Evolutionary conservation across 2,113 vertebrate genomes (phyloP).

Genomic region (Hepsetus odoe): DNA sequence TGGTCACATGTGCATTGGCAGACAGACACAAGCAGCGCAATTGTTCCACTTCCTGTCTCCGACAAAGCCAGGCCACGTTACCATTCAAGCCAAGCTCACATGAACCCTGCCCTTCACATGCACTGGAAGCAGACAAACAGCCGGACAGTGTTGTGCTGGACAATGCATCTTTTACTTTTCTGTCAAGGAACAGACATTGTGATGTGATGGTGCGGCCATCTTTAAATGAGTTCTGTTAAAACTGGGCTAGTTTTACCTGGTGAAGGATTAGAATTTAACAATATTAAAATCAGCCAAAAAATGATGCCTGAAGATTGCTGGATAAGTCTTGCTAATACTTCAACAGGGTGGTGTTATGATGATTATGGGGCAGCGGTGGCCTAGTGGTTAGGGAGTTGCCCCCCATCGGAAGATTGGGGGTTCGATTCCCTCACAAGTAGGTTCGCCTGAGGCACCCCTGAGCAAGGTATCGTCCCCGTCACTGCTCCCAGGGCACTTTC

Average conservation of each 20-base stretch:
- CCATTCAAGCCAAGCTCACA: conserved; percentile 12
- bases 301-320: too few relatives aligned
- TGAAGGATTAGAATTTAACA: too few relatives aligned
- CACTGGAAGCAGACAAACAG: not conserved
- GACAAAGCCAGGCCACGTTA: not conserved
- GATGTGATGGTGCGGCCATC: not conserved
- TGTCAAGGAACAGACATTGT: not conserved
- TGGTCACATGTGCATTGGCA: conserved; percentile 6
- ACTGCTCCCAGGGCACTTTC: too few relatives aligned
- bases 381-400: too few relatives aligned
- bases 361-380: too few relatives aligned
- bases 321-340: too few relatives aligned
- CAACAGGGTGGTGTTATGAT: too few relatives aligned
- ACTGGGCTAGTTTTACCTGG: not conserved
- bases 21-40: not conserved
- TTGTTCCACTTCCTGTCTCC: conserved; percentile 18
- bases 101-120: conserved; percentile 24
- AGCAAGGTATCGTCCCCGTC: too few relatives aligned
- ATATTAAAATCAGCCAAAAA: too few relatives aligned
- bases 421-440: too few relatives aligned
- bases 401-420: too few relatives aligned
- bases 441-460: too few relatives aligned
- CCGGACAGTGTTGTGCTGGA: not conserved
- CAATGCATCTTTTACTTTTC: not conserved
- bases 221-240: not conserved